phyloP scores from a whole-genome alignment of 1,140 invertebrate genomes.

The Tetramorium alpestre region DNA sequence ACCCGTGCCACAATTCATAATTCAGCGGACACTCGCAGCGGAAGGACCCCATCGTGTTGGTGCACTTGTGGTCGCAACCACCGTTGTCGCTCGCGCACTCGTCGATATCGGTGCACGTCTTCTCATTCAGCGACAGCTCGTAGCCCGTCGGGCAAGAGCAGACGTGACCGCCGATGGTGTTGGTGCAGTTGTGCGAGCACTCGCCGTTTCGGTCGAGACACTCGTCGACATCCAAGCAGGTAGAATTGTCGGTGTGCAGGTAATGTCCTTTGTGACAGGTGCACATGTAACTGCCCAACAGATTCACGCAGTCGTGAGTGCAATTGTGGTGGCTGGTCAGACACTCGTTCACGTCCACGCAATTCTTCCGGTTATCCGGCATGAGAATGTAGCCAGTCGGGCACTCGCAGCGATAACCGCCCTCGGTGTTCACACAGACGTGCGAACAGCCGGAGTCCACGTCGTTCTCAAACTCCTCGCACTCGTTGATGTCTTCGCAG shows the following conservation, averaged over 20 bases:
- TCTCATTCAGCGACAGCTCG: conserved; percentile 87
- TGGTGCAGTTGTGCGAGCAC: conserved; percentile 86
- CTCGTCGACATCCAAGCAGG: conserved; percentile 94
- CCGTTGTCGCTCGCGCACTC: conserved; percentile 87
- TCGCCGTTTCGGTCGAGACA: conserved; percentile 87
- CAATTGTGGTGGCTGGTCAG: conserved; percentile 89
- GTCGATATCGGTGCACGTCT: conserved; percentile 88
- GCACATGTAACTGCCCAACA: conserved; percentile 89
- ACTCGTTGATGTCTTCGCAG: conserved; percentile 93
- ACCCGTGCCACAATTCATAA: conserved; percentile 63
- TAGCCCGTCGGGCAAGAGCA: conserved; percentile 89
- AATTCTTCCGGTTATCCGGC: conserved; percentile 87
- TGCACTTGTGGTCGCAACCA: conserved; percentile 87
- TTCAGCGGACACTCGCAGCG: conserved; percentile 84
- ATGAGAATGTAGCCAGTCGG: conserved; percentile 90
- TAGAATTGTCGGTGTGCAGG: conserved; percentile 89
- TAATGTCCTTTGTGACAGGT: conserved; percentile 92
- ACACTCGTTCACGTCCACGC: conserved; percentile 92
- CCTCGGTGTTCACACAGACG: conserved; percentile 91
- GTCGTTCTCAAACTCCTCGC: conserved; percentile 85
- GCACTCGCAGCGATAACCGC: conserved; percentile 93
- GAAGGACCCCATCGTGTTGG: conserved; percentile 87
- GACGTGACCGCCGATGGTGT: conserved; percentile 88
- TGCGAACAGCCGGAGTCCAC: conserved; percentile 80
- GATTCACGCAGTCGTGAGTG: conserved; percentile 88